Percentiles rank a stretch among this genome's conserved stretches.
phyloP scores from a whole-genome alignment of 2,888 invertebrate genomes.

The Slavum lentiscoides region DNA sequence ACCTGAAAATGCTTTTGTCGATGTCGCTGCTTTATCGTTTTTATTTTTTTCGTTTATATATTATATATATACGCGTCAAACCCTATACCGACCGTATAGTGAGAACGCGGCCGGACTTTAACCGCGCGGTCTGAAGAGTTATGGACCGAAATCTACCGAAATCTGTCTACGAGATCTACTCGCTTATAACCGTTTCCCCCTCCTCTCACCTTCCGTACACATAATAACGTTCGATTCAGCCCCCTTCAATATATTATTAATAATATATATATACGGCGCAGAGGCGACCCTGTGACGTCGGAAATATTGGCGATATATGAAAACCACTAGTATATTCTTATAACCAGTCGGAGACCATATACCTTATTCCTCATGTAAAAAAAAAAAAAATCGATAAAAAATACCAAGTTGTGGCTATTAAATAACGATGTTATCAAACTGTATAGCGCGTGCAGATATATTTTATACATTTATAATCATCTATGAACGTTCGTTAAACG shows the following conservation, averaged over 20 bases:
- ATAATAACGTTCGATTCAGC: background rate
- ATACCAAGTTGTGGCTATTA: no score
- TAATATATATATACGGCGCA: slow-evolving; percentile 1
- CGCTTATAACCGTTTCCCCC: background rate
- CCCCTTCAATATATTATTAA: slow-evolving; percentile 34
- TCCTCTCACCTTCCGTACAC: background rate
- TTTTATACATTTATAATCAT: no score
- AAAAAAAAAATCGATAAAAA: no score
- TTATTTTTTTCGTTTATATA: background rate
- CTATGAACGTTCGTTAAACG: no score
- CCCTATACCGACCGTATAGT: no score
- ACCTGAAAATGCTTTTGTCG: background rate
- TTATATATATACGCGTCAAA: background rate
- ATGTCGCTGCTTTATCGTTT: slow-evolving; percentile 13
- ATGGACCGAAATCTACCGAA: slow-evolving; percentile 22
- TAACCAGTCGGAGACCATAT: no score
- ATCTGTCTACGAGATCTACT: slow-evolving; percentile 20
- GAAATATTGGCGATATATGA: slow-evolving; percentile 15
- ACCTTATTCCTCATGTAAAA: no score
- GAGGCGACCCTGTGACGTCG: slow-evolving; percentile 7
- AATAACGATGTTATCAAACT: no score
- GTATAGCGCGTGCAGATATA: no score
- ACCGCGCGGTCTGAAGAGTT: slow-evolving; percentile 15
- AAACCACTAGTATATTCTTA: background rate
- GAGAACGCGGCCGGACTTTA: background rate